These are phyloP conservation scores for Sebastes itinus DNA, from an alignment of 2,797 vertebrate genomes.

Conservation along the genomic window DNA sequence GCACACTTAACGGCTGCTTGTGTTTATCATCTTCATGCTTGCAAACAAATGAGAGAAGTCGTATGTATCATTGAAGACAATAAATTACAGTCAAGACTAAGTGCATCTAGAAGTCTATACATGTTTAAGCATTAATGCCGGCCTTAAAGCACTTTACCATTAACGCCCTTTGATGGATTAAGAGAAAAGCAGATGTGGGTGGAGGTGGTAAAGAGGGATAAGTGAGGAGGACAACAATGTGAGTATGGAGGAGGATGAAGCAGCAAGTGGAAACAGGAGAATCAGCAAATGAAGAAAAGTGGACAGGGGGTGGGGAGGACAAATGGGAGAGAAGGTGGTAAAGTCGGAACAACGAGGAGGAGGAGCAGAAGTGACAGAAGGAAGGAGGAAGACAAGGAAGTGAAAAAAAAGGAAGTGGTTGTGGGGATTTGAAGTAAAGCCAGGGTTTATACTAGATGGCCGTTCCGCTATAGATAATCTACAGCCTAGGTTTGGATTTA, in stretches of 20 bases:
- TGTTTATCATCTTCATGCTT: slow-evolving; percentile 17
- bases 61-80: slow-evolving; percentile 17
- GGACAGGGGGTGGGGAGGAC: neutral
- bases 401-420: neutral
- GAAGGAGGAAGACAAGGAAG: slow-evolving; percentile 19
- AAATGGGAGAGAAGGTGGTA: neutral
- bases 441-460: neutral
- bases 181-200: slow-evolving; percentile 19
- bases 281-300: slow-evolving; percentile 10
- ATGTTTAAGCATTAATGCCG: neutral
- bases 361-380: slow-evolving; percentile 9
- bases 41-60: slow-evolving; percentile 25
- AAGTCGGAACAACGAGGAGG: neutral
- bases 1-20: slow-evolving; percentile 1
- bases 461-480: neutral
- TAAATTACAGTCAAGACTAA: slow-evolving; percentile 26
- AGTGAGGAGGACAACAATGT: slow-evolving; percentile 25
- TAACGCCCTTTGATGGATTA: slow-evolving; percentile 30
- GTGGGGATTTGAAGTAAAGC: neutral
- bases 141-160: neutral
- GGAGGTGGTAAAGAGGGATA: slow-evolving; percentile 19
- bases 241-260: slow-evolving; percentile 26
- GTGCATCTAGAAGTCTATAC: neutral
- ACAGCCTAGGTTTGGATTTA: neutral
- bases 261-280: slow-evolving; percentile 7